Evolutionary conservation across 2,113 vertebrate species (phyloP).

Genomic region (Myotis yumanensis): DNA sequence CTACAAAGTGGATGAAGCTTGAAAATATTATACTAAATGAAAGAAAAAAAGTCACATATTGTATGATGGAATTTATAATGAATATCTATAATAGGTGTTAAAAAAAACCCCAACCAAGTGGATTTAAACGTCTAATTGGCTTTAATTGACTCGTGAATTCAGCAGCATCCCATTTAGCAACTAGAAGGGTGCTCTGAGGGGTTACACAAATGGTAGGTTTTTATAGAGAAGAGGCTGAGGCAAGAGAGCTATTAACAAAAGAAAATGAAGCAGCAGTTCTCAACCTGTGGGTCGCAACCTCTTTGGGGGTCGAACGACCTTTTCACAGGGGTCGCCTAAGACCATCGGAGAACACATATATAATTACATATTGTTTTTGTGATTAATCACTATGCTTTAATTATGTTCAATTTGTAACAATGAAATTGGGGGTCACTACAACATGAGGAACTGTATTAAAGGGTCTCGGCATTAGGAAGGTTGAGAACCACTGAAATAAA

Average conservation of each 20-base stretch:
- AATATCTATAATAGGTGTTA: background rate
- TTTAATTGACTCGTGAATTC: background rate
- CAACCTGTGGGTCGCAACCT: too few relatives aligned
- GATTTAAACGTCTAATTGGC: background rate
- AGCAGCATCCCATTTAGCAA: background rate
- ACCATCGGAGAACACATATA: too few relatives aligned
- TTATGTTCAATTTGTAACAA: too few relatives aligned
- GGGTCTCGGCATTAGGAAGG: too few relatives aligned
- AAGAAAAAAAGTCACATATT: background rate
- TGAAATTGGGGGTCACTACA: too few relatives aligned
- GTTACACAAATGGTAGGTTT: background rate
- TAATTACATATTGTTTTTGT: too few relatives aligned
- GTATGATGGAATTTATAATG: background rate
- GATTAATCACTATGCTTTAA: too few relatives aligned
- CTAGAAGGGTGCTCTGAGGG: background rate
- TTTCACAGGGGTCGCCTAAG: too few relatives aligned
- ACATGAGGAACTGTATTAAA: too few relatives aligned
- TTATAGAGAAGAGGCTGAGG: background rate
- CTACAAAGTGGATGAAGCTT: background rate
- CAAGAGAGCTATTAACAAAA: background rate
- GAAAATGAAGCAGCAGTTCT: background rate
- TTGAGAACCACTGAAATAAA: background rate
- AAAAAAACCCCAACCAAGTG: background rate
- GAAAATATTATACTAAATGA: conserved; percentile 22
- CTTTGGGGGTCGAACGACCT: too few relatives aligned